phyloP scores from a whole-genome alignment of 2,113 vertebrate genomes.

The Sinocyclocheilus maitianheensis region DNA sequence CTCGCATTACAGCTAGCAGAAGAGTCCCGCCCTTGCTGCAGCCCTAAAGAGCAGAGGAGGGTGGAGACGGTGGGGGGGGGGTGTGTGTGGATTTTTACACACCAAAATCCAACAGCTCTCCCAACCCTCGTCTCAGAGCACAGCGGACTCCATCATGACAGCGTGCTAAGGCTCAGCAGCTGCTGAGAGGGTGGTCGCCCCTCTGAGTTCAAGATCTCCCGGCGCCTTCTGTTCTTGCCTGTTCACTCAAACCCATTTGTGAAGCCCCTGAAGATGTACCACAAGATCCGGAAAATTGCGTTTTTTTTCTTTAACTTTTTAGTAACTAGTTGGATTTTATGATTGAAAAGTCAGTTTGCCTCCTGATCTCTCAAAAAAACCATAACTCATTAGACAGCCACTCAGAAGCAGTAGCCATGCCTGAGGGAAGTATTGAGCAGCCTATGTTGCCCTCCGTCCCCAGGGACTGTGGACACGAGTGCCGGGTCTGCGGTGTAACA shows the following conservation, averaged over 20 bases:
- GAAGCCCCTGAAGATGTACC: constrained; percentile 56
- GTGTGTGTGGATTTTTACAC: no score
- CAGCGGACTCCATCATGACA: no score
- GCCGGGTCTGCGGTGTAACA: constrained; percentile 87
- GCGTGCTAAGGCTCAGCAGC: no score
- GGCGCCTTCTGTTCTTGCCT: constrained; percentile 51
- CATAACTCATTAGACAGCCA: constrained; percentile 38
- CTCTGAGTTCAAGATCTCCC: constrained; percentile 54
- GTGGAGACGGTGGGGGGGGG: no score
- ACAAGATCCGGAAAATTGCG: constrained; percentile 88
- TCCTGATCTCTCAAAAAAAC: constrained; percentile 91
- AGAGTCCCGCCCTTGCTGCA: no score
- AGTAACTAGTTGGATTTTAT: constrained; percentile 33
- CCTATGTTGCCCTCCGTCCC: constrained; percentile 88
- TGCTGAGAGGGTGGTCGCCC: no score
- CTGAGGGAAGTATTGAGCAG: constrained; percentile 84
- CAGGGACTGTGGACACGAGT: constrained; percentile 95
- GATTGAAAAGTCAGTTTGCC: constrained; percentile 77
- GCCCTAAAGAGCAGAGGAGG: no score
- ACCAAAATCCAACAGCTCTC: no score
- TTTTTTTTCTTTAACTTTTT: constrained; percentile 46
- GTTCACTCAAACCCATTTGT: constrained; percentile 43
- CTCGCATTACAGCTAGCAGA: no score
- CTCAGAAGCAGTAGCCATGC: constrained; percentile 75
- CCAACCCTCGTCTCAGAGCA: no score